These are phyloP conservation scores for Drosophila sp. DNA, from an alignment of 1,140 invertebrate species.

Conservation along the genomic window DNA sequence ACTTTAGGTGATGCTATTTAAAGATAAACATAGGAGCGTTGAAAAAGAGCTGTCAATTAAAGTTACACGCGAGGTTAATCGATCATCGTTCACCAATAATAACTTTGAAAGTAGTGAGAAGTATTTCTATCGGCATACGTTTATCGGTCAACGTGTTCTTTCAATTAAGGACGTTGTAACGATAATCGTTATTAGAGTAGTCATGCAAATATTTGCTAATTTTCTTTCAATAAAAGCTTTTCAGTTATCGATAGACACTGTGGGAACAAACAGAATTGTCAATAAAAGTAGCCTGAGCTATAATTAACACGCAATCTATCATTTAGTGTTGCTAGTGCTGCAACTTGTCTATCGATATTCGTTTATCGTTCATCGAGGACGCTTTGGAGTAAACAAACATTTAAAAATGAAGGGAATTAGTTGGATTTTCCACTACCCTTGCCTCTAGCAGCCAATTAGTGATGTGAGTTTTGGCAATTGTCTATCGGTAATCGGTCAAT, in stretches of 20 bases:
- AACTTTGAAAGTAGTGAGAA: not conserved
- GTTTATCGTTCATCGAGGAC: not conserved
- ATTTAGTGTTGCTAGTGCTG: too few relatives aligned
- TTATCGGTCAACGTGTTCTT: too few relatives aligned
- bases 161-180: too few relatives aligned
- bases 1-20: not conserved
- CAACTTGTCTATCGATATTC: not conserved
- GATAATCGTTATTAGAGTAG: too few relatives aligned
- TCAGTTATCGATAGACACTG: not conserved
- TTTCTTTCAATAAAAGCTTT: too few relatives aligned
- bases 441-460: not conserved
- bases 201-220: too few relatives aligned
- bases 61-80: not conserved
- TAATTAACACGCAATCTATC: not conserved
- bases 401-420: too few relatives aligned
- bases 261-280: not conserved
- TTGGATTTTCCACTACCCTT: not conserved
- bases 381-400: not conserved
- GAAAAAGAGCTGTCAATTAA: not conserved
- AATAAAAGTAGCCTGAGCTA: not conserved
- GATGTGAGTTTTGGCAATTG: not conserved
- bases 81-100: not conserved
- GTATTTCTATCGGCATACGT: too few relatives aligned
- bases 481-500: constrained; percentile 4
- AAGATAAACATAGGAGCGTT: not conserved